Evolutionary conservation across 2,888 invertebrate genomes (phyloP).

Genomic region (Lathronympha strigana): DNA sequence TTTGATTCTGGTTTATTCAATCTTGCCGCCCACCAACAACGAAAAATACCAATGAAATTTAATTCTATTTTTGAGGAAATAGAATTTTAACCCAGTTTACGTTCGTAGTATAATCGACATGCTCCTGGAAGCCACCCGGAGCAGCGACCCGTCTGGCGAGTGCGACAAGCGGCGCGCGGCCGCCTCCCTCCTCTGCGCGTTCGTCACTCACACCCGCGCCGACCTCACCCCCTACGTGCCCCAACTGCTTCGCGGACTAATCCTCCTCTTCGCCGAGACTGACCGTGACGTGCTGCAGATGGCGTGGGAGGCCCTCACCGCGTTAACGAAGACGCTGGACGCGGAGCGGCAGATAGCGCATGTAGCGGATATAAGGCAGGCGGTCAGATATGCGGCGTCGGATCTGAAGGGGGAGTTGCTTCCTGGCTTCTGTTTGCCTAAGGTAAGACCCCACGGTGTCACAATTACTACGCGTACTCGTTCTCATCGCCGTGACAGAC

Average conservation of each 20-base stretch:
- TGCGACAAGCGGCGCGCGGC: slow-evolving; percentile 90
- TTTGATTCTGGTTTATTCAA: too few species aligned
- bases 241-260: slow-evolving; percentile 93
- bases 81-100: not conserved
- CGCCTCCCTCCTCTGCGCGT: slow-evolving; percentile 94
- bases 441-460: slow-evolving; percentile 77
- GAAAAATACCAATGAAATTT: too few species aligned
- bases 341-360: slow-evolving; percentile 93
- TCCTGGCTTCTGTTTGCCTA: slow-evolving; percentile 97
- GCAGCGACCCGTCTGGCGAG: slow-evolving; percentile 90
- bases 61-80: too few species aligned
- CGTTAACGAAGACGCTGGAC: slow-evolving; percentile 94
- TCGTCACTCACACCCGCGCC: slow-evolving; percentile 94
- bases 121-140: slow-evolving; percentile 90
- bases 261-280: slow-evolving; percentile 92
- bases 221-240: slow-evolving; percentile 95
- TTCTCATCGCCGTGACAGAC: too few species aligned
- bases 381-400: slow-evolving; percentile 94
- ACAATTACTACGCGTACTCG: not conserved
- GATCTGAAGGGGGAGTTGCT: slow-evolving; percentile 92
- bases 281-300: slow-evolving; percentile 90
- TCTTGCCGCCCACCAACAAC: too few species aligned
- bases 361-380: slow-evolving; percentile 95
- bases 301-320: slow-evolving; percentile 95
- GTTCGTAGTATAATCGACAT: slow-evolving; percentile 92